Percentiles rank a stretch among this genome's conserved stretches.
Evolutionary conservation across 1,140 invertebrate genomes (phyloP).

Genomic region (Leptonema lineaticorne): DNA sequence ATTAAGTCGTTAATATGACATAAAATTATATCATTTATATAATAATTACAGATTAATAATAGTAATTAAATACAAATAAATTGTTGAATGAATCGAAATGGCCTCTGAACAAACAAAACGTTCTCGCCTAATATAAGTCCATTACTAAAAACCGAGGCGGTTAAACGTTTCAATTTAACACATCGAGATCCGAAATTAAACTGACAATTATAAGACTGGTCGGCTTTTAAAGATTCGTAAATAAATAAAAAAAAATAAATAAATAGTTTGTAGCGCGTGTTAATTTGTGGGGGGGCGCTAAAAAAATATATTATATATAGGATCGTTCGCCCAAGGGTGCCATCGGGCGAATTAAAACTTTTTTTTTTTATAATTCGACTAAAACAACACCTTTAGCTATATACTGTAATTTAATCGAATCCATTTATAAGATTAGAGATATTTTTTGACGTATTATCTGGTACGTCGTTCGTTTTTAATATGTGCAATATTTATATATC

Average conservation of each 20-base stretch:
- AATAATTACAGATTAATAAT: no score
- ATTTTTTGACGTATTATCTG: no score
- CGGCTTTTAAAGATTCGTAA: not conserved
- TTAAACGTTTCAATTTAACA: constrained; percentile 5
- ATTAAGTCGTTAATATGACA: no score
- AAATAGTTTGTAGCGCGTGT: not conserved
- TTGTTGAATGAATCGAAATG: no score
- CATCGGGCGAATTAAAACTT: not conserved
- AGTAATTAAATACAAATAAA: no score
- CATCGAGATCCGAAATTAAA: not conserved
- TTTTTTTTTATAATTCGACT: not conserved
- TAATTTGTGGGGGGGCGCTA: not conserved
- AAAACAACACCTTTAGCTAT: not conserved
- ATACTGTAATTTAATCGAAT: not conserved
- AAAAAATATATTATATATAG: no score
- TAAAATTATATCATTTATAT: no score
- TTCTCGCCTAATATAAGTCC: no score
- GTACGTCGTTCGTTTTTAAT: no score
- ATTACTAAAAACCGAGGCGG: not conserved
- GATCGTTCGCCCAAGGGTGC: not conserved
- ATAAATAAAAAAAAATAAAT: constrained; percentile 1
- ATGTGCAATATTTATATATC: no score
- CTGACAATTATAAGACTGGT: constrained; percentile 8
- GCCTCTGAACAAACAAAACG: no score
- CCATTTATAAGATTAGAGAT: no score